Percentiles rank a stretch among this genome's conserved stretches.
Conservation (phyloP, 2,797 vertebrate species). For the Scleropages formosus region DNA sequence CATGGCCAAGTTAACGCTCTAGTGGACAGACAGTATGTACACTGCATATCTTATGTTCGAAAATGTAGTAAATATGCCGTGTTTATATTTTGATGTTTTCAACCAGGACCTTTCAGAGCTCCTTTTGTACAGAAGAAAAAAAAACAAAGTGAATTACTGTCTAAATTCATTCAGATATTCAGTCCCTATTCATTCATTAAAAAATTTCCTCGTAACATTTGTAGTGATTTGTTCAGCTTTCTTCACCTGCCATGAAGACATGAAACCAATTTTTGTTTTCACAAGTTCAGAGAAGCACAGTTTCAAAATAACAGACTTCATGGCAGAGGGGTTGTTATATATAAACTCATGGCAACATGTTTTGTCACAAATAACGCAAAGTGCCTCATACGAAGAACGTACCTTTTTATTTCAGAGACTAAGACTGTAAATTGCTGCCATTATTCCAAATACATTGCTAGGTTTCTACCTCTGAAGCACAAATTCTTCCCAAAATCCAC, state of each 20-base stretch:
- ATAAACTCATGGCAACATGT: neutral
- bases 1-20: too few species aligned
- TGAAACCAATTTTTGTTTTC: neutral
- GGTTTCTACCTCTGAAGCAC: constrained; percentile 7
- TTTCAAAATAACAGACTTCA: neutral
- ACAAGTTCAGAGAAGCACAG: neutral
- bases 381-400: too few species aligned
- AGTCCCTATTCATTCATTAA: too few species aligned
- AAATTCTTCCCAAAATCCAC: neutral
- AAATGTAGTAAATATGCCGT: too few species aligned
- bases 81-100: neutral
- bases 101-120: neutral
- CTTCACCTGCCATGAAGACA: neutral
- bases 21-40: neutral
- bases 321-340: neutral
- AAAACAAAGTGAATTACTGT: too few species aligned
- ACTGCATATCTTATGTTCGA: neutral
- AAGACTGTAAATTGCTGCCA: too few species aligned
- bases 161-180: too few species aligned
- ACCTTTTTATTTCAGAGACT: too few species aligned
- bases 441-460: neutral
- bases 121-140: too few species aligned
- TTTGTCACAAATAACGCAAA: constrained; percentile 12
- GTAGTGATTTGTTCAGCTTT: too few species aligned
- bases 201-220: neutral